Base-by-base conservation (phyloP, 2,797 vertebrate species). In the Phalloptychus januarius region DNA sequence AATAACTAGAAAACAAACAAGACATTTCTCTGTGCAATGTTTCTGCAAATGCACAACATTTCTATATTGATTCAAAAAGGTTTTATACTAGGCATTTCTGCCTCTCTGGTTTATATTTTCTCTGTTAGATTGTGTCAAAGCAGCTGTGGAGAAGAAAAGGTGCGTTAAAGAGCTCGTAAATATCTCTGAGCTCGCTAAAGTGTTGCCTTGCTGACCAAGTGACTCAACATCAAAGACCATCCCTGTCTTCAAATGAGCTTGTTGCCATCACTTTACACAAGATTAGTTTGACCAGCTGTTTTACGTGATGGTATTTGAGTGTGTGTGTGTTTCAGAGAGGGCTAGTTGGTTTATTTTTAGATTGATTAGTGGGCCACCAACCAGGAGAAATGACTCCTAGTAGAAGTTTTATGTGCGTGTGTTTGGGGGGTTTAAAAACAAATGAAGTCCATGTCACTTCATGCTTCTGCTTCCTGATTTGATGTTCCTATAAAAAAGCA, bases 221-320 rank as follows among this genome's bases (percentile, higher is more conserved):
- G 74, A 92, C 87, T 79, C 56, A 23, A 84, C 93, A 92, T 95
- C 93, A 95, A 93, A 95, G 92, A 82, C 86, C 74, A 82, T 58
- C 78, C 84, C 81, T 81, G 86, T 91, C 88, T 93, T 87, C 83
- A 92, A 89, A 84, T 92, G 86, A 92, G 91, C 88, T 87, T 80
- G 86, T 87, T 91, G 88, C 86, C 90, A 87, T 91, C 84, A 85
- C 80, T 85, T 61, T 82, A 91, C 87, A 79, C 85, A 90, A 85
- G 84, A 87, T 92, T 89, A 85, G 86, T 81, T 88, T 82, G 82
- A 80, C 87, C 93, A 93, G 90, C 92, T 95, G 94, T 90, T 87
- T 82, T 71, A 78, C 71, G 81, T 79, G 74, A 84, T 72, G 75
- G 56, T 67, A 56, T 81, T 79, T 77, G 71, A 80, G 78, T 72